Base-by-base conservation (phyloP, 1,140 invertebrate species). In the Melipona quadrifasciata region DNA sequence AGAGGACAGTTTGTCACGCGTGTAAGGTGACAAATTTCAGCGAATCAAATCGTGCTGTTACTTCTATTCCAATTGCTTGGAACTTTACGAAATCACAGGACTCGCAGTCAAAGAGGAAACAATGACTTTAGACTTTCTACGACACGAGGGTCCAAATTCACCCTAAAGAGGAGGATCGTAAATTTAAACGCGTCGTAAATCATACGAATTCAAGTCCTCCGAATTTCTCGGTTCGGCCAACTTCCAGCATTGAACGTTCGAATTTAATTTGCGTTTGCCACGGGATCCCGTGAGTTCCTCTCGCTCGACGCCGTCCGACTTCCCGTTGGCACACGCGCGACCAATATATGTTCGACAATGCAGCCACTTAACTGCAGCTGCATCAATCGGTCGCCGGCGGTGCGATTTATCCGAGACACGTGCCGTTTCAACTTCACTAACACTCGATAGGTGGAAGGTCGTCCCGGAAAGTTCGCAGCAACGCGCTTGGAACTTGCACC, bases 371-470 rank as follows among this genome's bases (percentile, higher is more conserved):
- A 24, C 34, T 21, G 67, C 67, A 64, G 31, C 55, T 65, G 58
- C 39, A 80, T 80, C 65, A 85, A 67, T 68, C 6, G 55, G 17
- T 31, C 11, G 14, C 39, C 17, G 19, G 12, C 1, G 16, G 10
- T 74, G 19, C 47, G 74, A 74, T 80, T 80, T 85, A 80, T 74
- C 34, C 19, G 78, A 74, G 55, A 85, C 76, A 65, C 31, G 68
- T 67, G 57, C 51, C 68, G 68, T 80, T 80, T 84, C 27, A 84
- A 55, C 55, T 72, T 71, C 24, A 8, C 55, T 21, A n/a, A 5
- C 47, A 34, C 55, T 53, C 47, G 67, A 72, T 72, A 58, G 76
- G 27, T 27, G n/a, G 39, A 57, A 47, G 55, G 31, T 53, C 55
- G 55, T 53, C 34, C 10, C 47, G 2, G 39, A 53, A 84, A 57